Percentiles rank a stretch among this genome's conserved stretches.
Evolutionary conservation across 1,140 invertebrate species (phyloP).

Genomic region (Drosophila tani): DNA sequence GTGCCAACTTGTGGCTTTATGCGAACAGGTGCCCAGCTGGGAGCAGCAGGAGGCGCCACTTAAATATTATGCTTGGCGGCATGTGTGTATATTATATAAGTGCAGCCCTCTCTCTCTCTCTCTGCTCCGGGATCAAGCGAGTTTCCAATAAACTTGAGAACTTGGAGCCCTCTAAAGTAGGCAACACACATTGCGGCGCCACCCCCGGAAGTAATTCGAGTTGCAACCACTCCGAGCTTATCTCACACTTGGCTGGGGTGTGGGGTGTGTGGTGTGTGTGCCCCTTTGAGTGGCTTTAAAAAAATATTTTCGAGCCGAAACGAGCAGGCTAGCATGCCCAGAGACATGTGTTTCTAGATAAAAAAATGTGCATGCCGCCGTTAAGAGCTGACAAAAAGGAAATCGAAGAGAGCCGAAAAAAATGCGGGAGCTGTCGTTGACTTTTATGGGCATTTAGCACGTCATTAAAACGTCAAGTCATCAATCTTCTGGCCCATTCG

Average conservation of each 20-base stretch:
- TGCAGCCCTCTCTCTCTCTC: neutral
- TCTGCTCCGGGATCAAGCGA: neutral
- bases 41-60: conserved; percentile 8
- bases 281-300: conserved; percentile 58
- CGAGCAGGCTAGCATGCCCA: conserved; percentile 65
- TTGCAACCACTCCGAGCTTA: conserved; percentile 1
- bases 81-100: conserved; percentile 32
- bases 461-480: conserved; percentile 85
- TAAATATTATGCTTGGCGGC: conserved; percentile 10
- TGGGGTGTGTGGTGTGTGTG: neutral
- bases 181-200: conserved; percentile 12
- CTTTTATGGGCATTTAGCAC: conserved; percentile 82
- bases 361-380: conserved; percentile 20
- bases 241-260: conserved; percentile 14
- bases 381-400: conserved; percentile 21
- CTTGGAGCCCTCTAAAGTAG: conserved; percentile 23
- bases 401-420: conserved; percentile 7
- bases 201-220: conserved; percentile 1
- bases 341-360: conserved; percentile 54
- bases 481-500: conserved; percentile 84
- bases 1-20: conserved; percentile 79
- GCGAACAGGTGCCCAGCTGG: conserved; percentile 67
- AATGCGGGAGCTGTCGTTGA: conserved; percentile 52
- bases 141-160: conserved; percentile 30
- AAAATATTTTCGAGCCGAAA: conserved; percentile 71